Base-by-base conservation (phyloP, 2,113 vertebrate genomes). In the Aegithalos caudatus region DNA sequence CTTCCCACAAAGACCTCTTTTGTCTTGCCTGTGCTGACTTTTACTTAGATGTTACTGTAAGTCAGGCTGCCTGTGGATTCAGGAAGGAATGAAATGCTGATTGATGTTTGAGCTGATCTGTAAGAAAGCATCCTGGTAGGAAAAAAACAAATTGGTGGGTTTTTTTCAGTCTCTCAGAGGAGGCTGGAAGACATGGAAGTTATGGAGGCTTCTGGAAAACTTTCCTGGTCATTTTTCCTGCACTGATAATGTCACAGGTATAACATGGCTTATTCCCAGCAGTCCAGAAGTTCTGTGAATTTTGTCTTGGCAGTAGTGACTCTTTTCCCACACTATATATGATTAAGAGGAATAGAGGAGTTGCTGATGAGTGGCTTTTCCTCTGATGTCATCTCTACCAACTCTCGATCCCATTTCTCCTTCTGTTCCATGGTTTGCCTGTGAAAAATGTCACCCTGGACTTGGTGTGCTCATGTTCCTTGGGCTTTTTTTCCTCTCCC, bases 261-360 rank as follows among this genome's bases (percentile, higher is more conserved):
- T 88, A 76, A 54, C 1, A 1, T 18, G 19, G 20, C 47, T 9
- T 48, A 22, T 89, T 89, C 28, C 38, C 28, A 27, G n/a, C 27
- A 82, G 22, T n/a, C 23, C 44, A 72, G 48, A 69, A 67, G 21
- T 87, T 74, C 42, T 86, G 31, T 86, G 65, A 67, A 61, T 85
- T 85, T 90, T 1, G 2, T 76, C 11, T 53, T 61, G 50, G 23
- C 12, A 50, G 37, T 54, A 65, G 31, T 0, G 0, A 82, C 27
- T 25, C 12, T 38, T 48, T 77, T 40, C 38, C 71, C 18, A 38
- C 0, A 0, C 38, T 45, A 7, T 18, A 56, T 11, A 19, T 42
- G 81, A 33, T 77, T 76, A 38, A 54, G 80, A 70, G 14, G 54
- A 65, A 25, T 20, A 62, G 18, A 62, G 29, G 11, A 7, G 22